Percentiles rank a stretch among this genome's conserved stretches.
Evolutionary conservation across 2,888 invertebrate genomes (phyloP).

Genomic region (Ormia ochracea): DNA sequence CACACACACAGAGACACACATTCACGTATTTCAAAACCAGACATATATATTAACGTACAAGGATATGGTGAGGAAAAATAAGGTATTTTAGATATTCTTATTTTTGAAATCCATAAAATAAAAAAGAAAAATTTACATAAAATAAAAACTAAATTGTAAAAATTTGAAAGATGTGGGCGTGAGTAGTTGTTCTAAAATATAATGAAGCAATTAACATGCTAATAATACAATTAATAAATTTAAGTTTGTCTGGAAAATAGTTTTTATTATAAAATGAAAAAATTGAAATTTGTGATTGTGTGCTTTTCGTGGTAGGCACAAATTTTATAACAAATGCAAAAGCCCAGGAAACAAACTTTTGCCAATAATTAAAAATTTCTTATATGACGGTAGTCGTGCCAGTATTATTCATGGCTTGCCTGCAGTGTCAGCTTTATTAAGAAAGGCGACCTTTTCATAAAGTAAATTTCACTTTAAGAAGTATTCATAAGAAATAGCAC

Average conservation of each 20-base stretch:
- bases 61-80: conserved; percentile 39
- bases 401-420: too few species aligned
- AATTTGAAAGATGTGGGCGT: background rate
- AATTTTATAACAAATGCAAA: too few species aligned
- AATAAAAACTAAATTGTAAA: conserved; percentile 9
- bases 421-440: too few species aligned
- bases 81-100: conserved; percentile 62
- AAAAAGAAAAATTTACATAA: conserved; percentile 14
- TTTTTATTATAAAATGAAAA: background rate
- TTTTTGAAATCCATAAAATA: conserved; percentile 54
- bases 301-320: too few species aligned
- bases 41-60: conserved; percentile 25
- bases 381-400: too few species aligned
- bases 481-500: too few species aligned
- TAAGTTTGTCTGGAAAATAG: background rate
- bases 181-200: background rate
- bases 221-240: background rate
- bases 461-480: too few species aligned
- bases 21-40: conserved; percentile 3
- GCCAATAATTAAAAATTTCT: too few species aligned
- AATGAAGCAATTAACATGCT: background rate
- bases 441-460: too few species aligned
- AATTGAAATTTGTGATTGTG: too few species aligned
- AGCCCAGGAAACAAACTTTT: too few species aligned
- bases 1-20: background rate